Evolutionary conservation across 2,113 vertebrate species (phyloP).

Genomic region (Oreochromis aureus): DNA sequence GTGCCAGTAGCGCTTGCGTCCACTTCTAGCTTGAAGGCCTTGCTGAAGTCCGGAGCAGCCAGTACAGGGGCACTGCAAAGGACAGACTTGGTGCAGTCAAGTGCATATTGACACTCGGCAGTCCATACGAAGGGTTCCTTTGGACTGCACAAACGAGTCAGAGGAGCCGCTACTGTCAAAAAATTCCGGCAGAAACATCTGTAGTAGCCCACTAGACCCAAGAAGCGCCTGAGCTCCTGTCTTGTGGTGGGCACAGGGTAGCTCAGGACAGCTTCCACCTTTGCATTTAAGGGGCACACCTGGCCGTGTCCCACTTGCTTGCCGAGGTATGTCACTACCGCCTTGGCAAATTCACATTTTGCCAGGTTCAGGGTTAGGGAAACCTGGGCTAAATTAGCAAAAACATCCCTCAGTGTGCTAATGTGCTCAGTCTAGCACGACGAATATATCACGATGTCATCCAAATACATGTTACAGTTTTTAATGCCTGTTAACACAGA

Average conservation of each 20-base stretch:
- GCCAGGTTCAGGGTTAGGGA: background rate
- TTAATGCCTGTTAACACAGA: background rate
- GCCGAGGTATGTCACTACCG: background rate
- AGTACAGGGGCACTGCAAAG: no score
- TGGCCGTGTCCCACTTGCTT: fast-evolving
- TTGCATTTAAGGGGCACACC: background rate
- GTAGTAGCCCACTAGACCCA: background rate
- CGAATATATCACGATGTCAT: background rate
- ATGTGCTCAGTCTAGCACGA: background rate
- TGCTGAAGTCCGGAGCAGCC: no score
- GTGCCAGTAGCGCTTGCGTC: no score
- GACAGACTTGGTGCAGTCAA: background rate
- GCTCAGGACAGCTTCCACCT: background rate
- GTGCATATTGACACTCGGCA: background rate
- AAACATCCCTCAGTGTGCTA: background rate
- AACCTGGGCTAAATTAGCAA: background rate
- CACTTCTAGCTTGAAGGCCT: no score
- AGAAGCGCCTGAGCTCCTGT: background rate
- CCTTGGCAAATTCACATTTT: background rate
- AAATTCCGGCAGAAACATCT: background rate
- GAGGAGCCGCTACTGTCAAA: background rate
- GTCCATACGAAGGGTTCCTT: background rate
- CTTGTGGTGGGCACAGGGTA: background rate
- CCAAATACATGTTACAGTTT: background rate
- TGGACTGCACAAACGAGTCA: background rate